Evolutionary conservation across 2,113 vertebrate species (phyloP).

Genomic region (Pogonocichla stellata): DNA sequence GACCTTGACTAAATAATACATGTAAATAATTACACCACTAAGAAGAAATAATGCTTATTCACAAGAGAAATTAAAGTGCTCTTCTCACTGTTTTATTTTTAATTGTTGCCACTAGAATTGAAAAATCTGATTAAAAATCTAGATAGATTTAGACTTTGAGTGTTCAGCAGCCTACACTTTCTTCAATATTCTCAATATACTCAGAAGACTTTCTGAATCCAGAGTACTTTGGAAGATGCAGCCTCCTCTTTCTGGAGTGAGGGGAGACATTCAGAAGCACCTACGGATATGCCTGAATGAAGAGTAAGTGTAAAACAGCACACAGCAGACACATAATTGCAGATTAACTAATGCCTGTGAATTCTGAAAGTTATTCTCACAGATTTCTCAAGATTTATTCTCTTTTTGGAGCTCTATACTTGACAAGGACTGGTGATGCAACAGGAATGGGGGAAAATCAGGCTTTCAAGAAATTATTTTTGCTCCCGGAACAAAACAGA

Average conservation of each 20-base stretch:
- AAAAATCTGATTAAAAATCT: neutral
- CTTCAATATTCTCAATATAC: neutral
- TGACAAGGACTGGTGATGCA: neutral
- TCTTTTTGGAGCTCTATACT: neutral
- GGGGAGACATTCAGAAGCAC: neutral
- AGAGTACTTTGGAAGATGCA: neutral
- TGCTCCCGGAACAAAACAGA: neutral
- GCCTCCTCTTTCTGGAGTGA: neutral
- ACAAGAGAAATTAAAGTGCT: neutral
- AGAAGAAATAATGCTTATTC: neutral
- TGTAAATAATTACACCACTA: neutral
- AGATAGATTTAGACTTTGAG: neutral
- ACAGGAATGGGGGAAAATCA: neutral
- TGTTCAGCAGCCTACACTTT: neutral
- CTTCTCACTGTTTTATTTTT: neutral
- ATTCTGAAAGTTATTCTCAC: neutral
- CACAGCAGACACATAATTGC: neutral
- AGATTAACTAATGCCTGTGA: neutral
- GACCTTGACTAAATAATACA: neutral
- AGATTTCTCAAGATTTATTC: neutral
- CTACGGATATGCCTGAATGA: accelerated
- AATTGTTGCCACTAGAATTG: neutral
- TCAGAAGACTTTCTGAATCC: neutral
- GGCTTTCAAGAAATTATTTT: neutral
- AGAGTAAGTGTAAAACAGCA: neutral